Evolutionary conservation across 2,797 vertebrate species (phyloP).

Genomic region (Acomys russatus): DNA sequence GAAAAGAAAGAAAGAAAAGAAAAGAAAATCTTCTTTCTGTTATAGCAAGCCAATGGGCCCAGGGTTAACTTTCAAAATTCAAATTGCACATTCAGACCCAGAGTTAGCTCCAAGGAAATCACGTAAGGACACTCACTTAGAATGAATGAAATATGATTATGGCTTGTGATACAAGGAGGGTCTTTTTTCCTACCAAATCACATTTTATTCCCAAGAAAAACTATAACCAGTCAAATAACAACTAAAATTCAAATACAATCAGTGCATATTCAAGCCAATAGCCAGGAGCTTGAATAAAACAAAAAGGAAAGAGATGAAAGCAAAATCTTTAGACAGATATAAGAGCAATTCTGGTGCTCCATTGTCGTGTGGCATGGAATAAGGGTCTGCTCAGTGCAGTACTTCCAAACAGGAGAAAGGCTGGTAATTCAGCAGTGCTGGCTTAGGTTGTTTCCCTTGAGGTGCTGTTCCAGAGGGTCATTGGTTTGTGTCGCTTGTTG

Average conservation of each 20-base stretch:
- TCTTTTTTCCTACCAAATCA: constrained; percentile 50
- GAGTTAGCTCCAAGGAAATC: constrained; percentile 26
- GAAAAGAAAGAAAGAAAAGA: not conserved
- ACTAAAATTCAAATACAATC: constrained; percentile 76
- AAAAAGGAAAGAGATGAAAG: not conserved
- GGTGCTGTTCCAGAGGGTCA: not conserved
- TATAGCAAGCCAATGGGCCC: not conserved
- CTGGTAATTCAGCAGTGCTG: not conserved
- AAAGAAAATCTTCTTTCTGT: not conserved
- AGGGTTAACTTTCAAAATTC: constrained; percentile 60
- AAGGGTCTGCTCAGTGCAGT: not conserved
- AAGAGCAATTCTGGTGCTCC: constrained; percentile 25
- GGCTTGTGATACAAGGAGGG: constrained; percentile 13
- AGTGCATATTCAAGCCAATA: constrained; percentile 48
- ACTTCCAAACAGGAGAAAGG: constrained; percentile 20
- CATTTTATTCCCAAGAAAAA: constrained; percentile 64
- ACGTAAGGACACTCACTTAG: not conserved
- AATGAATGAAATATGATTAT: constrained; percentile 54
- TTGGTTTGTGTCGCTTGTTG: not conserved
- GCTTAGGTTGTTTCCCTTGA: not conserved
- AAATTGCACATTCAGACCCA: constrained; percentile 59
- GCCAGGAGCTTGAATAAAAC: not conserved
- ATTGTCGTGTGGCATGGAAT: constrained; percentile 34
- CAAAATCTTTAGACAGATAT: not conserved
- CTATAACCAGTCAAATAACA: constrained; percentile 43